Percentiles rank a stretch among this genome's conserved stretches.
These are phyloP conservation scores for Oscheius sp. DNA, from an alignment of 2,888 invertebrate genomes.

Conservation along the genomic window DNA sequence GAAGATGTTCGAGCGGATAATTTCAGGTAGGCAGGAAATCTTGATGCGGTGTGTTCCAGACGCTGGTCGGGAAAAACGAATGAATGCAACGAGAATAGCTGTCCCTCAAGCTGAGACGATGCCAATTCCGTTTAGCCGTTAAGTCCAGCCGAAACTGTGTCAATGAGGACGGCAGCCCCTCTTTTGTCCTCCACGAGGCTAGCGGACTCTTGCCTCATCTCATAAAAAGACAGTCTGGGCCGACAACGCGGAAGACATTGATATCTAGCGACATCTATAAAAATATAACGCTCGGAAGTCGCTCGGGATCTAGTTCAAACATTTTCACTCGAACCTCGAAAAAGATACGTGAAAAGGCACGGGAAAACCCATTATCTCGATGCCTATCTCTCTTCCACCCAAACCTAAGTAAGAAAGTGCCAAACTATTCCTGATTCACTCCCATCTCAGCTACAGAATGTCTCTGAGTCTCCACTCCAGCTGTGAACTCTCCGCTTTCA, in stretches of 20 bases:
- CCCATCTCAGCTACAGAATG: constrained; percentile 23
- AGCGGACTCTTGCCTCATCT: neutral
- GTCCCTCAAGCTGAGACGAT: too few relatives aligned
- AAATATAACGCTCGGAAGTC: too few relatives aligned
- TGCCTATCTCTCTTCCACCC: constrained; percentile 11
- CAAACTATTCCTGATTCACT: constrained; percentile 7
- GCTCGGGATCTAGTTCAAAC: neutral
- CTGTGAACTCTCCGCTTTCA: constrained; percentile 23
- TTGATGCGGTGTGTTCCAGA: too few relatives aligned
- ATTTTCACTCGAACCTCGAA: neutral
- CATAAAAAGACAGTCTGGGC: neutral
- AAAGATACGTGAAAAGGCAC: neutral
- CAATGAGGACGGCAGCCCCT: constrained; percentile 31
- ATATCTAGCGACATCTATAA: too few relatives aligned
- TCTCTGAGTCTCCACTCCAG: constrained; percentile 22
- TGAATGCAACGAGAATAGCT: too few relatives aligned
- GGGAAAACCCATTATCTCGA: neutral
- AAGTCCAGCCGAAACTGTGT: constrained; percentile 30
- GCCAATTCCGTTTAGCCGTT: too few relatives aligned
- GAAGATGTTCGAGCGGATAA: too few relatives aligned
- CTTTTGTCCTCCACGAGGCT: constrained; percentile 11
- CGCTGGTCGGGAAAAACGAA: neutral
- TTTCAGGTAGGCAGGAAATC: too few relatives aligned
- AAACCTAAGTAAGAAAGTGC: constrained; percentile 5
- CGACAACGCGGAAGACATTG: too few relatives aligned